These are phyloP conservation scores for Cyprinodon tularosa DNA, from an alignment of 2,113 vertebrate genomes.

Conservation along the genomic window DNA sequence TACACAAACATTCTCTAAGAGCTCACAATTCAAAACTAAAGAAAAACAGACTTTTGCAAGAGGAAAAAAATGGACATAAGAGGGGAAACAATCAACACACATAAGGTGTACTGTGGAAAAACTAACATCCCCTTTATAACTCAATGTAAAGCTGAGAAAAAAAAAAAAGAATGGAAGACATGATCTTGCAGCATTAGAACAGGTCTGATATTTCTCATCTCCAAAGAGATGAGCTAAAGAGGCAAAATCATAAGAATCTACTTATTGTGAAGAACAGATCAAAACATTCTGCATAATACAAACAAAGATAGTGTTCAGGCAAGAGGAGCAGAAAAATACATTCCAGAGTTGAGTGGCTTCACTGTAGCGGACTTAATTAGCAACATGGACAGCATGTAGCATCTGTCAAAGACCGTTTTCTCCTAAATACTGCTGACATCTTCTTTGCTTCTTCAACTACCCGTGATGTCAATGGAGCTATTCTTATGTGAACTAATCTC, in stretches of 20 bases:
- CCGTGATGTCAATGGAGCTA: neutral
- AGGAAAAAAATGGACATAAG: neutral
- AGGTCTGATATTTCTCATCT: neutral
- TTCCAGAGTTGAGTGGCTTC: neutral
- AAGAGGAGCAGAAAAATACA: neutral
- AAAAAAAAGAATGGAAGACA: neutral
- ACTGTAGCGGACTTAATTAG: neutral
- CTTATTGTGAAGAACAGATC: neutral
- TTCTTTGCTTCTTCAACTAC: neutral
- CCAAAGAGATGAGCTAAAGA: neutral
- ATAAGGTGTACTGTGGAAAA: neutral
- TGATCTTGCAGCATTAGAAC: neutral
- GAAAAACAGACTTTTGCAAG: neutral
- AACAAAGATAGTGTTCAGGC: neutral
- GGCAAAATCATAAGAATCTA: neutral
- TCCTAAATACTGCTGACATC: neutral
- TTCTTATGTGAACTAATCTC: neutral
- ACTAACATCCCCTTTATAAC: neutral
- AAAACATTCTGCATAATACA: neutral
- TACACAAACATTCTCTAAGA: neutral
- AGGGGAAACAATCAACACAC: neutral
- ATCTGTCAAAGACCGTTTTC: neutral
- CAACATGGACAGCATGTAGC: neutral
- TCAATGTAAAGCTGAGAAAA: neutral
- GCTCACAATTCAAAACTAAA: too few species aligned